Evolutionary conservation across 2,797 vertebrate genomes (phyloP).

Genomic region (Poeciliopsis gracilis): DNA sequence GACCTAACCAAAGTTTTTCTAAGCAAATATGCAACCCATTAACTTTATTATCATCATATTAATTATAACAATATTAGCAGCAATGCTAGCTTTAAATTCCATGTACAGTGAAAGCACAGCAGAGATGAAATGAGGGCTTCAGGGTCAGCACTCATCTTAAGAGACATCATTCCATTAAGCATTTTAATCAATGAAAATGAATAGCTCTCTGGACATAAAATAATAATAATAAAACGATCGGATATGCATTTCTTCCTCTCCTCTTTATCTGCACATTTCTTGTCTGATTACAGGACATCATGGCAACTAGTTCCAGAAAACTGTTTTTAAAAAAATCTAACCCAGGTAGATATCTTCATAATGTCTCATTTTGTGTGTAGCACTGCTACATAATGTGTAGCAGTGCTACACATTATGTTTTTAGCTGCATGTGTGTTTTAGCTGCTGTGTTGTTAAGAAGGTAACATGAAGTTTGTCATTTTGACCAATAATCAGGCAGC

Average conservation of each 20-base stretch:
- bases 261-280: background rate
- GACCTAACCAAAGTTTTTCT: background rate
- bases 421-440: background rate
- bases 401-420: background rate
- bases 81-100: background rate
- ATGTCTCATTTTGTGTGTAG: background rate
- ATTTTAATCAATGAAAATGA: background rate
- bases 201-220: background rate
- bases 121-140: background rate
- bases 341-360: background rate
- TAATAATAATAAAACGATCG: background rate
- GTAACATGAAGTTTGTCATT: background rate
- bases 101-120: background rate
- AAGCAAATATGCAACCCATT: background rate
- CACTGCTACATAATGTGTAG: no score
- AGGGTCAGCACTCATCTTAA: background rate
- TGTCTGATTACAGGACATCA: background rate
- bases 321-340: no score
- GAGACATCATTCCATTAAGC: background rate
- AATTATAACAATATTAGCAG: background rate
- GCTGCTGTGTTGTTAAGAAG: background rate
- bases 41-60: no score
- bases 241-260: background rate
- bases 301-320: background rate
- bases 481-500: background rate